A percentile compares a stretch with the other conserved stretches of the same genome.
Conservation (phyloP, 1,140 invertebrate genomes). For the Heliconius nattereri region DNA sequence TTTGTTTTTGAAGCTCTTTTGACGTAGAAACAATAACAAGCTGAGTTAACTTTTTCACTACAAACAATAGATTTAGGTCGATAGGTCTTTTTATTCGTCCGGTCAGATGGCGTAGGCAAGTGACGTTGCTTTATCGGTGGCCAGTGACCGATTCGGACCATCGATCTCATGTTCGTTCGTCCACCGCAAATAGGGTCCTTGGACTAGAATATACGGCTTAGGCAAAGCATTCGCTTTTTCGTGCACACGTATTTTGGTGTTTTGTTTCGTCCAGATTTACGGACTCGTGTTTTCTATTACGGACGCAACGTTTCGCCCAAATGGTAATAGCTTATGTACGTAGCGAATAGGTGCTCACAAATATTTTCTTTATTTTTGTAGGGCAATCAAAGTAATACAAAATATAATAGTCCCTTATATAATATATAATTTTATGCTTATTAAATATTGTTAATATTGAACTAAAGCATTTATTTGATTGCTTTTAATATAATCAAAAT, state of each 20-base stretch:
- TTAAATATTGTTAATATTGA: no score
- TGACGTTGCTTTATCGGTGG: conserved; percentile 47
- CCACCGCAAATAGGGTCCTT: conserved; percentile 51
- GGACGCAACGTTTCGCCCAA: not conserved
- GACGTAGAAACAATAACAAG: conserved; percentile 36
- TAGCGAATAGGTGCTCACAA: conserved; percentile 4
- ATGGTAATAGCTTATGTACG: conserved; percentile 18
- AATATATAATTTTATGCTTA: not conserved
- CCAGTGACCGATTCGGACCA: conserved; percentile 47
- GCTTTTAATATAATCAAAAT: no score
- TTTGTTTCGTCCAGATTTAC: conserved; percentile 36
- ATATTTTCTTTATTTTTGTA: not conserved
- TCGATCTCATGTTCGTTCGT: conserved; percentile 51
- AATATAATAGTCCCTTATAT: not conserved
- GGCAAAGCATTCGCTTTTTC: conserved; percentile 43
- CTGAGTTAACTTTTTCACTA: conserved; percentile 47
- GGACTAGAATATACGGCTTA: conserved; percentile 46
- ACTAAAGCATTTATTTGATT: no score
- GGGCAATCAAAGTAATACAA: not conserved
- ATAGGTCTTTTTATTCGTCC: conserved; percentile 49
- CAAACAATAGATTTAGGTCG: conserved; percentile 48
- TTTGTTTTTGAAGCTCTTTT: conserved; percentile 33
- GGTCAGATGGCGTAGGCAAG: conserved; percentile 50
- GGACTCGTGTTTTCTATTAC: conserved; percentile 34
- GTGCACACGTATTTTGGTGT: conserved; percentile 41